phyloP scores from a whole-genome alignment of 2,888 invertebrate genomes.

The Zygogramma bicolorata region DNA sequence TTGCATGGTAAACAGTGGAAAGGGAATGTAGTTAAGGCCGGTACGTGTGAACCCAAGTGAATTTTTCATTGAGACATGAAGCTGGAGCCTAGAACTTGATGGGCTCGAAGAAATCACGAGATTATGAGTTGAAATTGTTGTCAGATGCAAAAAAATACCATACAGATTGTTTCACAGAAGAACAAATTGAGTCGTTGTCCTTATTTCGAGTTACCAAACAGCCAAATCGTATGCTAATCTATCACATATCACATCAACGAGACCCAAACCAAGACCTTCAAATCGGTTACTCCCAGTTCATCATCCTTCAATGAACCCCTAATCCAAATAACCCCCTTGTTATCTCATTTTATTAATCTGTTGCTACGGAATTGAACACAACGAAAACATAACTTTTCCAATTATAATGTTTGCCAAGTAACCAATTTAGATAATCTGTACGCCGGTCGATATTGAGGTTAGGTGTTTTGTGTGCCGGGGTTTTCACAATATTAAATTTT shows the following conservation, averaged over 20 bases:
- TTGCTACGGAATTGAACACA: slow-evolving; percentile 31
- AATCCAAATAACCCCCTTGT: neutral
- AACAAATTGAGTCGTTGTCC: too few species aligned
- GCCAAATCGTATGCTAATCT: too few species aligned
- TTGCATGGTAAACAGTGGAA: neutral
- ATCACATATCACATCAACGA: too few species aligned
- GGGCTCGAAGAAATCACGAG: too few species aligned
- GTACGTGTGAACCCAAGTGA: too few species aligned
- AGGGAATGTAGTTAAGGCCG: too few species aligned
- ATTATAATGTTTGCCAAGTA: slow-evolving; percentile 64
- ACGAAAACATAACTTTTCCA: slow-evolving; percentile 60
- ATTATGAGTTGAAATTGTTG: too few species aligned
- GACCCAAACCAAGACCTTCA: neutral
- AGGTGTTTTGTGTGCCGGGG: slow-evolving; percentile 12
- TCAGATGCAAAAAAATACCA: too few species aligned
- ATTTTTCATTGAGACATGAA: too few species aligned
- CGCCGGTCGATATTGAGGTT: slow-evolving; percentile 60
- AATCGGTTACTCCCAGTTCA: neutral
- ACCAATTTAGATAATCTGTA: slow-evolving; percentile 65
- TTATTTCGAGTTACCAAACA: too few species aligned
- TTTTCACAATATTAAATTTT: slow-evolving; percentile 27
- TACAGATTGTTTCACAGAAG: too few species aligned
- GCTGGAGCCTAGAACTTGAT: too few species aligned
- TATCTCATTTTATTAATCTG: slow-evolving; percentile 31
- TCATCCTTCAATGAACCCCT: slow-evolving; percentile 26